Percentiles rank a stretch among this genome's conserved stretches.
phyloP scores from a whole-genome alignment of 2,113 vertebrate species.

The Lucifuga dentata region DNA sequence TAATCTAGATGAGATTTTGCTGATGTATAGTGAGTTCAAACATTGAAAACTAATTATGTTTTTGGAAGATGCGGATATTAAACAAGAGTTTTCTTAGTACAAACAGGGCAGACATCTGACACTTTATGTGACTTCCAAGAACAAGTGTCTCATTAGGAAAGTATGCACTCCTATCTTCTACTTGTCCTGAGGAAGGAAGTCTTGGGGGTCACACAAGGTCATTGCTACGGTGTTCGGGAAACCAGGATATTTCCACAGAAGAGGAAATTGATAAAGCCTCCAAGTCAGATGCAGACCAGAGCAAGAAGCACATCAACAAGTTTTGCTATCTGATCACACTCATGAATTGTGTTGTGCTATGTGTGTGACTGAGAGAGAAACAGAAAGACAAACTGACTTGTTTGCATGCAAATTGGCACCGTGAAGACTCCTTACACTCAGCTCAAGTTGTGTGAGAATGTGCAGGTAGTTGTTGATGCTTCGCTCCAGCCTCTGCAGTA shows the following conservation, averaged over 20 bases:
- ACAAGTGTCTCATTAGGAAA: conserved; percentile 58
- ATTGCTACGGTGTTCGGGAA: conserved; percentile 60
- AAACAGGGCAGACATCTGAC: conserved; percentile 6
- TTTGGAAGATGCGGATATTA: too few species aligned
- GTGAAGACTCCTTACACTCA: conserved; percentile 56
- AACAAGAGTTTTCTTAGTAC: too few species aligned
- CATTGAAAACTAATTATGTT: too few species aligned
- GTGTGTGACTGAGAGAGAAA: conserved; percentile 1
- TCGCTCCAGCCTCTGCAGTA: conserved; percentile 70
- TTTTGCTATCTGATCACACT: too few species aligned
- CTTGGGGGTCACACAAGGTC: conserved; percentile 42
- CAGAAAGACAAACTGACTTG: background rate
- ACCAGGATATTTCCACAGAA: conserved; percentile 61
- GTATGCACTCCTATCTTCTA: conserved; percentile 64
- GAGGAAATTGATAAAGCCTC: conserved; percentile 37
- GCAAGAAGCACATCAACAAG: conserved; percentile 36
- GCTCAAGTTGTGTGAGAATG: conserved; percentile 70
- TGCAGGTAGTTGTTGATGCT: conserved; percentile 78
- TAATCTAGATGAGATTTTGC: too few species aligned
- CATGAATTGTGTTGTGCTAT: conserved; percentile 8
- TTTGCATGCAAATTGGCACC: conserved; percentile 4
- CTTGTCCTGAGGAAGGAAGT: conserved; percentile 78
- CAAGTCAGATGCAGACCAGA: conserved; percentile 17
- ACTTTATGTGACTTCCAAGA: conserved; percentile 12
- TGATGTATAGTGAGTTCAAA: too few species aligned